Conservation (phyloP, 2,797 vertebrate genomes). For the Dryobates pubescens region DNA sequence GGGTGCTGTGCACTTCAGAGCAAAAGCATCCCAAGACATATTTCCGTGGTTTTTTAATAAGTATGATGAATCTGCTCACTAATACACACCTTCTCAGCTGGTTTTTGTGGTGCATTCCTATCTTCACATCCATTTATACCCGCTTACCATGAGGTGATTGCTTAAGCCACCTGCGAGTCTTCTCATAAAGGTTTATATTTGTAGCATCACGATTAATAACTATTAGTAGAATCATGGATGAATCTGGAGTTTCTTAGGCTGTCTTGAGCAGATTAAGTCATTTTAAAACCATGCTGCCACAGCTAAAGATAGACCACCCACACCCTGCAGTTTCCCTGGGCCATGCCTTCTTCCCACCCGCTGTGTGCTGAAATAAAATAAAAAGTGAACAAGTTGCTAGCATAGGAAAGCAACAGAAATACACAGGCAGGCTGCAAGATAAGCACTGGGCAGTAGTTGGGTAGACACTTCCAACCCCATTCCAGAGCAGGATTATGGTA, state of each 20-base stretch:
- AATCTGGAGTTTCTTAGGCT: neutral
- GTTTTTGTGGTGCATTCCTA: neutral
- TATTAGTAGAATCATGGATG: neutral
- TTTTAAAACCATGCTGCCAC: neutral
- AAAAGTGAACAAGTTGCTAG: neutral
- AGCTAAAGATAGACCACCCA: conserved; percentile 43
- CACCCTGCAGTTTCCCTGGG: neutral
- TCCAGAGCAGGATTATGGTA: neutral
- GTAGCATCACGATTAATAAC: neutral
- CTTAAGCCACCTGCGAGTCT: neutral
- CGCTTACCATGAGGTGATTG: neutral
- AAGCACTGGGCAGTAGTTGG: neutral
- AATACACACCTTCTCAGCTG: neutral
- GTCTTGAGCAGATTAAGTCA: neutral
- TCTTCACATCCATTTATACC: neutral
- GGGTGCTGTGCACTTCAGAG: neutral
- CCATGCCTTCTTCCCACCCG: neutral
- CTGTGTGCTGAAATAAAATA: rapidly evolving
- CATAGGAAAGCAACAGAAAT: neutral
- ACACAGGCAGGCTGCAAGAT: neutral
- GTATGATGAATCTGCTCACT: neutral
- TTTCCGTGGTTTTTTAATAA: neutral
- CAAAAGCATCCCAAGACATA: neutral
- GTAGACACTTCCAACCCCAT: neutral
- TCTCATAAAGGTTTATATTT: neutral